Conservation (phyloP, 2,113 vertebrate species). For the Halichoerus grypus region DNA sequence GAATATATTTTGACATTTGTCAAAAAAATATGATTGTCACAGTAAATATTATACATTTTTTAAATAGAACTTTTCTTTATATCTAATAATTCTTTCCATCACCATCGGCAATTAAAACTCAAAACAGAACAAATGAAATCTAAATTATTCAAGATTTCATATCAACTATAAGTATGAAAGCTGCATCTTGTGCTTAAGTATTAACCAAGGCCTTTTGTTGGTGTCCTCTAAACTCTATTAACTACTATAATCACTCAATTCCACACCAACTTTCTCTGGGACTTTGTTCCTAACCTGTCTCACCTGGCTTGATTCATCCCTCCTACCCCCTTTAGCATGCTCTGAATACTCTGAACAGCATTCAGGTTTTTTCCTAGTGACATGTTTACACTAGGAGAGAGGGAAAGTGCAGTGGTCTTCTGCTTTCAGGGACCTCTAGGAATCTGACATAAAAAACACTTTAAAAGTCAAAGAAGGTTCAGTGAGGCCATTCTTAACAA, state of each 20-base stretch:
- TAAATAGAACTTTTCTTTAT: neutral
- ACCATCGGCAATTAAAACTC: neutral
- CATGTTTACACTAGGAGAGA: neutral
- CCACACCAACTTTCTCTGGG: neutral
- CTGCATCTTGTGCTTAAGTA: neutral
- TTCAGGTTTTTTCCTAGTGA: neutral
- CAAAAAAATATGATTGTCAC: neutral
- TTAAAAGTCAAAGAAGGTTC: neutral
- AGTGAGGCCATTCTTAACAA: neutral
- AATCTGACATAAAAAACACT: neutral
- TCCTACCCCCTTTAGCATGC: neutral
- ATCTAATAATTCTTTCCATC: neutral
- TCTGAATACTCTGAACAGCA: neutral
- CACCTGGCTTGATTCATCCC: neutral
- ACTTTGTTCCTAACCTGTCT: neutral
- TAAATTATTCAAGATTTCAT: neutral
- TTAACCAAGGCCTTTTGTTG: neutral
- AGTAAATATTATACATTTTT: neutral
- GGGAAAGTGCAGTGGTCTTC: neutral
- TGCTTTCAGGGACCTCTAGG: neutral
- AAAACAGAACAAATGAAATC: constrained; percentile 18
- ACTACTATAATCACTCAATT: neutral
- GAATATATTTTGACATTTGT: neutral
- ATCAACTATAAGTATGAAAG: neutral
- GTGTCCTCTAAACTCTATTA: neutral